Percentiles rank a stretch among this genome's conserved stretches.
Conservation (phyloP, 2,113 vertebrate genomes). For the Hemicordylus capensis region DNA sequence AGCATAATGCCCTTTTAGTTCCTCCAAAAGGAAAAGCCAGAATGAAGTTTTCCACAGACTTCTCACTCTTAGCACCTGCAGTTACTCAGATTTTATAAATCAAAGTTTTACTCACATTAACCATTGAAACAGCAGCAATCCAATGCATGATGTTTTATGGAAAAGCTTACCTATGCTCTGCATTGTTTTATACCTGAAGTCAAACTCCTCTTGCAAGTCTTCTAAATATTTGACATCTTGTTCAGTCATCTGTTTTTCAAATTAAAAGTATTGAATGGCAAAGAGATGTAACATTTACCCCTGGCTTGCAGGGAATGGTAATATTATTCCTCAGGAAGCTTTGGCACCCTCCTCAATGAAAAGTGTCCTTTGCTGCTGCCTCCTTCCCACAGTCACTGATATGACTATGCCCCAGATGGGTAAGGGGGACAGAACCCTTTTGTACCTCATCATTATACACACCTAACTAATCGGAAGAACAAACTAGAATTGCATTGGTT, state of each 20-base stretch:
- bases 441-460: neutral
- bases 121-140: neutral
- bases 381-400: neutral
- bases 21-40: neutral
- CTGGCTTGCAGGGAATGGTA: neutral
- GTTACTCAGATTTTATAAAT: neutral
- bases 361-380: neutral
- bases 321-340: neutral
- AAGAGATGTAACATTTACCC: neutral
- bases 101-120: neutral
- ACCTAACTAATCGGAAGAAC: neutral
- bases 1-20: neutral
- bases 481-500: neutral
- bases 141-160: constrained; percentile 11
- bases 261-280: constrained; percentile 9
- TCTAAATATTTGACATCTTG: constrained; percentile 95
- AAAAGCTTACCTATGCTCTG: constrained; percentile 88
- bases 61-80: neutral
- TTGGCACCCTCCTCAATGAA: neutral
- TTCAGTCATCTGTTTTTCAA: constrained; percentile 86
- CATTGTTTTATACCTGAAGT: constrained; percentile 96
- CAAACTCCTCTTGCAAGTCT: constrained; percentile 97
- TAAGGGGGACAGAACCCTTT: neutral
- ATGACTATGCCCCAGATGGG: neutral
- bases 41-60: neutral